Evolutionary conservation across 2,797 vertebrate genomes (phyloP), one percentile per base, ranked within the genome.

Genomic region (Sebastes hubbsi): DNA sequence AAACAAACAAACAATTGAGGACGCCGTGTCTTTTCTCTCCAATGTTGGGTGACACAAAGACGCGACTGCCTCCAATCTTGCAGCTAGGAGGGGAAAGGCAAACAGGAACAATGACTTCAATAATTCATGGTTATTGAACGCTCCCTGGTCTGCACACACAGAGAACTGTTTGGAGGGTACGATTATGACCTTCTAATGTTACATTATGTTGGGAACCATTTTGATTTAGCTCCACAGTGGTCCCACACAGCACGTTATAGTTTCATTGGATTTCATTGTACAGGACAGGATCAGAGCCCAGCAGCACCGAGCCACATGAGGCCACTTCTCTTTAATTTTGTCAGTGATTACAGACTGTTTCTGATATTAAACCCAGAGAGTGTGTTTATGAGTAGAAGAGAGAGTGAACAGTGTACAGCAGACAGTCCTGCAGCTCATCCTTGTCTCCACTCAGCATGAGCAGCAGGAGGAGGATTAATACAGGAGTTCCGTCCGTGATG

Each of bases 101-200:
- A 87, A 85, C 72, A 34, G 58, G 80, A 88, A 84, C 83, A 90
- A 82, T 64, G 84, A 49, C 52, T 83, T 94, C 63, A 94, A 94
- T 92, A 92, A 94, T 94, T 94, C 87, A 95, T 89, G 55, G 81
- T 63, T 87, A 93, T 88, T 89, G 93, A 92, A 82, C 22, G 2
- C 55, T 34, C 63, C 24, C 72, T 72, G 60, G 49, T 66, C 77
- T 79, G 59, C 75, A 68, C 64, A 54, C 32, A 68, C 20, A 64
- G 49, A 79, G 24, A 73, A 38, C 27, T 24, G 77, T 69, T 65
- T 72, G 36, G 22, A 72, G 34, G 58, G 54, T 56, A 56, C 16
- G 61, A 70, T 72, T 64, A 71, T 72, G 77, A 90, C 87, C 84
- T 78, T 88, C 83, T 85, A 55, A 68, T 76, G 71, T 87, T 78